phyloP scores from a whole-genome alignment of 2,113 vertebrate genomes.

The Mungos mungo region DNA sequence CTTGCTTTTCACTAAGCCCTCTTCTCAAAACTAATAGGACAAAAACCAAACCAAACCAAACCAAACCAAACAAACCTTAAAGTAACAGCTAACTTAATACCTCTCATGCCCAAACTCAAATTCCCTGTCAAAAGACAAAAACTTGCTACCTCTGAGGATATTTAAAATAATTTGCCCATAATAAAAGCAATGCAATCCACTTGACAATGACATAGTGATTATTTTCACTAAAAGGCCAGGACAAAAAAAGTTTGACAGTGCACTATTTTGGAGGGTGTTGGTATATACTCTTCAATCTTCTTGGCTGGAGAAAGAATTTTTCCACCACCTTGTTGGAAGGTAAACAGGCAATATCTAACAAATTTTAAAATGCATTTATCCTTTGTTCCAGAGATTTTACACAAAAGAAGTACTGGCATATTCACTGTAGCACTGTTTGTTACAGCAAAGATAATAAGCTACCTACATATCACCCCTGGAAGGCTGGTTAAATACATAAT shows the following conservation, averaged over 20 bases:
- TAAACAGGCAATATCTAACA: neutral
- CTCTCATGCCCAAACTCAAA: neutral
- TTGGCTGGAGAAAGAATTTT: rapidly evolving
- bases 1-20: neutral
- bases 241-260: neutral
- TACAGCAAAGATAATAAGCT: neutral
- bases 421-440: neutral
- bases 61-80: neutral
- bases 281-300: neutral
- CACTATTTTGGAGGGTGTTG: neutral
- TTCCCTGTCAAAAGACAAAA: neutral
- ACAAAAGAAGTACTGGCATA: neutral
- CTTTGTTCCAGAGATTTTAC: neutral
- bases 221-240: neutral
- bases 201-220: neutral
- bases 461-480: neutral
- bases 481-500: neutral
- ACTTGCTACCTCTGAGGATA: neutral
- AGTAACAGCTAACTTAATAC: neutral
- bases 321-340: neutral
- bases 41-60: neutral
- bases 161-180: neutral
- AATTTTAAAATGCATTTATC: neutral
- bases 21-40: neutral
- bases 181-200: neutral